Conservation (phyloP, 1,140 invertebrate species). For the Cepaea nemoralis region DNA sequence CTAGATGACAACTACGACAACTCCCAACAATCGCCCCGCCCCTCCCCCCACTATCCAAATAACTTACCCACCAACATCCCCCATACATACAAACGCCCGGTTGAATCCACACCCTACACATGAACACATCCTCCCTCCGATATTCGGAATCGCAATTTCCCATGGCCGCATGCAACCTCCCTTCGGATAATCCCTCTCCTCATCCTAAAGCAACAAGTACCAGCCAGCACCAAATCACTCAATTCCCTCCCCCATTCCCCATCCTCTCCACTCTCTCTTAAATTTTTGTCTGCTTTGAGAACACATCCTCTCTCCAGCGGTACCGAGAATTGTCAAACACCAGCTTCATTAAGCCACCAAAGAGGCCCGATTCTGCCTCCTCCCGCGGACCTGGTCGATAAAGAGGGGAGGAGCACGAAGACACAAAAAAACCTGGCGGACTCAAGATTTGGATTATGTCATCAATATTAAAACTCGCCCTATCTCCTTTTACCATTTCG, state of each 20-base stretch:
- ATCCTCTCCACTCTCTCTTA: neutral
- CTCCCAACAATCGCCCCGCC: no score
- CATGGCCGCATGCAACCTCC: no score
- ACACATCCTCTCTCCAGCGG: neutral
- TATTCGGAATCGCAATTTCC: no score
- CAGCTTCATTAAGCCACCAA: slow-evolving; percentile 19
- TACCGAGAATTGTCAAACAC: neutral
- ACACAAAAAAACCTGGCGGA: neutral
- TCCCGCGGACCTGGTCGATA: neutral
- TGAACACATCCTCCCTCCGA: no score
- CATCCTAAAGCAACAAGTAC: neutral
- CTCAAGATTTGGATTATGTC: slow-evolving; percentile 10
- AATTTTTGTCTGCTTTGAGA: neutral
- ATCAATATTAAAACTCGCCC: neutral
- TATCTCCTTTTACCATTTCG: no score
- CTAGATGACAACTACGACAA: no score
- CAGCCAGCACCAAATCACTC: neutral
- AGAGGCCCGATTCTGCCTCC: neutral
- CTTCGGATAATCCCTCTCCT: neutral
- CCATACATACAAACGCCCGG: no score
- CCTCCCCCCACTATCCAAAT: no score
- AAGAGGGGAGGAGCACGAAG: neutral
- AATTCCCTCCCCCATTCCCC: no score
- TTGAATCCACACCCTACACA: no score
- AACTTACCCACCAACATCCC: neutral